These are phyloP conservation scores for Globicephala melas DNA, from an alignment of 2,113 vertebrate genomes.

Conservation along the genomic window DNA sequence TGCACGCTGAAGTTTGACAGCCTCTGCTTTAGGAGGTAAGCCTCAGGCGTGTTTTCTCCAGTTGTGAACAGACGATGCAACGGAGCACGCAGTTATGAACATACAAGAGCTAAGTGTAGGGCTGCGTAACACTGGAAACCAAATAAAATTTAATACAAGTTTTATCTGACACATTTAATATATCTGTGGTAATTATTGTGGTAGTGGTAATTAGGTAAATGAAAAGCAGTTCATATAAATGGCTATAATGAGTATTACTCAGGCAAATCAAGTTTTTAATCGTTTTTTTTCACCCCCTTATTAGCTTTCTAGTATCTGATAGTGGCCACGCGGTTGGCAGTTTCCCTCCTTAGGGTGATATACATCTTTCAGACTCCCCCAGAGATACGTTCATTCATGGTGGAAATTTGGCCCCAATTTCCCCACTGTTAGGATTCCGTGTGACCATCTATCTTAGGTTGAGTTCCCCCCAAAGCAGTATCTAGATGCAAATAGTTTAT, in stretches of 20 bases:
- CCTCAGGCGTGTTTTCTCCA: not conserved
- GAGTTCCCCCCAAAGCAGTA: not conserved
- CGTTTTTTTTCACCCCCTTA: not conserved
- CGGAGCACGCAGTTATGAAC: not conserved
- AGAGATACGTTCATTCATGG: not conserved
- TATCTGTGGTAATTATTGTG: not conserved
- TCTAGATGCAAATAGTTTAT: not conserved
- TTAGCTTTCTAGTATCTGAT: not conserved
- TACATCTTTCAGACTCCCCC: not conserved
- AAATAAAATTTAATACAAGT: not conserved
- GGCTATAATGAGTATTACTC: not conserved
- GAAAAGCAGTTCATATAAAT: not conserved
- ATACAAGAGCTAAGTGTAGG: not conserved
- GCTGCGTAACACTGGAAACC: not conserved
- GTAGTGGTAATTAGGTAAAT: constrained; percentile 29
- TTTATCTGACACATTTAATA: constrained; percentile 19
- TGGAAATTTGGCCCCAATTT: not conserved
- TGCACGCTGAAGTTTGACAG: not conserved
- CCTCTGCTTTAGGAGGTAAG: not conserved
- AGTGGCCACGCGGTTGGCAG: not conserved
- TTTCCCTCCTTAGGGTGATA: not conserved
- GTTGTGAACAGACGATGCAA: not conserved
- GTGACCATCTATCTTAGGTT: not conserved
- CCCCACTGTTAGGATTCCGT: not conserved
- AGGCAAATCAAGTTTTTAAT: not conserved